These are phyloP conservation scores for Rosalia funebris DNA, from an alignment of 2,888 invertebrate species.

Conservation along the genomic window DNA sequence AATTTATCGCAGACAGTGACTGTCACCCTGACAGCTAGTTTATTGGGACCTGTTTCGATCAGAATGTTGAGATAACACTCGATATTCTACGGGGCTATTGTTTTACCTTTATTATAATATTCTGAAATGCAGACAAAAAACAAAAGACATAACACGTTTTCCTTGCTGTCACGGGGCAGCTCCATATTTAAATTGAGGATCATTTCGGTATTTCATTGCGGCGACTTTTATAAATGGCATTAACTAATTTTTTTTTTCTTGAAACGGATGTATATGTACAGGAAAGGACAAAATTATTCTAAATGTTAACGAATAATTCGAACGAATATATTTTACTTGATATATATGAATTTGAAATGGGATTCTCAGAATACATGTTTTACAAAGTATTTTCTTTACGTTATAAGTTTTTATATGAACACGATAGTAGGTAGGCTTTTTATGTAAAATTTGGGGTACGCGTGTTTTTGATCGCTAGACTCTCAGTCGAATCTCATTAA, in stretches of 20 bases:
- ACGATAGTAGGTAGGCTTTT: too few relatives aligned
- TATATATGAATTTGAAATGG: too few relatives aligned
- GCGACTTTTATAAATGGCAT: slow-evolving; percentile 4
- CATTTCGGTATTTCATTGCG: slow-evolving; percentile 10
- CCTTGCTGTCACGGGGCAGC: slow-evolving; percentile 5
- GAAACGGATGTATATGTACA: not conserved
- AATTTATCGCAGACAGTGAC: slow-evolving; percentile 56
- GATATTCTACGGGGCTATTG: slow-evolving; percentile 61
- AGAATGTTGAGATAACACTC: slow-evolving; percentile 62
- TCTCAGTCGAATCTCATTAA: too few relatives aligned
- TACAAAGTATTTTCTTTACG: too few relatives aligned
- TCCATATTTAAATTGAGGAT: slow-evolving; percentile 23
- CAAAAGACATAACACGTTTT: slow-evolving; percentile 10
- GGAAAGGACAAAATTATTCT: too few relatives aligned
- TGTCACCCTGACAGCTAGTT: slow-evolving; percentile 63
- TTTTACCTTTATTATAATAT: slow-evolving; percentile 52
- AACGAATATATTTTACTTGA: too few relatives aligned
- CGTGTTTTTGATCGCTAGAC: too few relatives aligned
- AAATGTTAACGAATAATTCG: too few relatives aligned
- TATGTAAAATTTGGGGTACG: too few relatives aligned
- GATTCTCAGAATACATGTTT: too few relatives aligned
- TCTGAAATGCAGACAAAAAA: slow-evolving; percentile 11
- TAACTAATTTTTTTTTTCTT: not conserved
- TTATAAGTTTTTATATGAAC: too few relatives aligned
- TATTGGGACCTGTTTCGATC: slow-evolving; percentile 62